phyloP scores from a whole-genome alignment of 2,113 vertebrate species.

The Origma solitaria region DNA sequence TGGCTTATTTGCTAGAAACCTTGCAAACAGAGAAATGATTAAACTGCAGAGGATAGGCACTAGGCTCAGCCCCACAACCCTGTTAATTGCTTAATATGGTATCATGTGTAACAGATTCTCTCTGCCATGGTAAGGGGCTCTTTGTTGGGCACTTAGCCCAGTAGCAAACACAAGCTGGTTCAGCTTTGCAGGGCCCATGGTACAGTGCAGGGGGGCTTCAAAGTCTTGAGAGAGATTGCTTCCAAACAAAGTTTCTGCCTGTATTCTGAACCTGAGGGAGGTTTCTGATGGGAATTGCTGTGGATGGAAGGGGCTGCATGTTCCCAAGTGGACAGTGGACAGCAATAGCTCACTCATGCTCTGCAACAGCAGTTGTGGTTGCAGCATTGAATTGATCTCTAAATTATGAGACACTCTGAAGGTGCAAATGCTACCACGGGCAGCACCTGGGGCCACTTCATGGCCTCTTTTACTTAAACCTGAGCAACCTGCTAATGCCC shows the following conservation, averaged over 20 bases:
- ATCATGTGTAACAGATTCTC: not conserved
- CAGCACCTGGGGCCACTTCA: not conserved
- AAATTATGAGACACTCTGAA: not conserved
- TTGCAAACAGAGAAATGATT: not conserved
- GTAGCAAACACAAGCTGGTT: conserved; percentile 10
- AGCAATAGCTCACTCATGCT: not conserved
- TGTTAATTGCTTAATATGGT: not conserved
- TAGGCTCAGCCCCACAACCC: not conserved
- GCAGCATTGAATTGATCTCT: not conserved
- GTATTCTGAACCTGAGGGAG: not conserved
- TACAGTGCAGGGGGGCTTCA: not conserved
- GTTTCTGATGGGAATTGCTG: not conserved
- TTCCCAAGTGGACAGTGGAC: not conserved
- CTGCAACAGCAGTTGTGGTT: not conserved
- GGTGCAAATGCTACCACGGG: not conserved
- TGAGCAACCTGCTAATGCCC: not conserved
- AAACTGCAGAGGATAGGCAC: not conserved
- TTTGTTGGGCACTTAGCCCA: conserved; percentile 1
- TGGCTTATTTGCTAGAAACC: not conserved
- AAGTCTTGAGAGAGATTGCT: not conserved
- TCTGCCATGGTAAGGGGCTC: not conserved
- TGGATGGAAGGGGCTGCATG: not conserved
- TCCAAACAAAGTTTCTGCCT: not conserved
- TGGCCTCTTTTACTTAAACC: not conserved
- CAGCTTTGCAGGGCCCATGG: not conserved